Conservation (phyloP, 2,797 vertebrate genomes). For the Takifugu ocellatus region DNA sequence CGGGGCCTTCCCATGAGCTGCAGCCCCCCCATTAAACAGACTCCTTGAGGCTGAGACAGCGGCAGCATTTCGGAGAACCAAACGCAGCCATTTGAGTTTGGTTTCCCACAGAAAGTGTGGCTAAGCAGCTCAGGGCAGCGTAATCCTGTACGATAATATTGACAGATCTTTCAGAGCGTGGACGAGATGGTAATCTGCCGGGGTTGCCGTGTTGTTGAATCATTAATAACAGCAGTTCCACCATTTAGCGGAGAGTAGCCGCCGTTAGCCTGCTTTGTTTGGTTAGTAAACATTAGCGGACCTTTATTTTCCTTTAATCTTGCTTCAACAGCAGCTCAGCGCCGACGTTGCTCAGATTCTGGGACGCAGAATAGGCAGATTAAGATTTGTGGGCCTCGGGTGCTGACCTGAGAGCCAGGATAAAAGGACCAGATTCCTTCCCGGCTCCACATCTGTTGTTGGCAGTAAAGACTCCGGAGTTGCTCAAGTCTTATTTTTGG, state of each 20-base stretch:
- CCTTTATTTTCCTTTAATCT: slow-evolving; percentile 46
- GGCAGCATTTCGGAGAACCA: slow-evolving; percentile 21
- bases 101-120: slow-evolving; percentile 67
- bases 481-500: too few species aligned
- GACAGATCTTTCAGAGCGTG: slow-evolving; percentile 66
- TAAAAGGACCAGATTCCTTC: slow-evolving; percentile 21
- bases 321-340: slow-evolving; percentile 37
- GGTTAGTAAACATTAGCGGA: slow-evolving; percentile 50
- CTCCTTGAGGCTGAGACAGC: slow-evolving; percentile 66
- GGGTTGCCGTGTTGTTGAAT: slow-evolving; percentile 48
- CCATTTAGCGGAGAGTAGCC: slow-evolving; percentile 45
- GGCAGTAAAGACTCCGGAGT: slow-evolving; percentile 9
- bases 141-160: slow-evolving; percentile 72
- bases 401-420: slow-evolving; percentile 23
- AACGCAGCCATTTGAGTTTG: slow-evolving; percentile 35
- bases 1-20: slow-evolving; percentile 59
- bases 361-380: slow-evolving; percentile 25
- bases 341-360: slow-evolving; percentile 46
- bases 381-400: slow-evolving; percentile 23
- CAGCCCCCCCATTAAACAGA: slow-evolving; percentile 81
- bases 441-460: slow-evolving; percentile 21
- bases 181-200: slow-evolving; percentile 41
- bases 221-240: slow-evolving; percentile 58
- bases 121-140: slow-evolving; percentile 24
- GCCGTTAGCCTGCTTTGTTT: slow-evolving; percentile 56